Evolutionary conservation across 2,797 vertebrate genomes (phyloP).

Genomic region (Hozukius guyotensis): DNA sequence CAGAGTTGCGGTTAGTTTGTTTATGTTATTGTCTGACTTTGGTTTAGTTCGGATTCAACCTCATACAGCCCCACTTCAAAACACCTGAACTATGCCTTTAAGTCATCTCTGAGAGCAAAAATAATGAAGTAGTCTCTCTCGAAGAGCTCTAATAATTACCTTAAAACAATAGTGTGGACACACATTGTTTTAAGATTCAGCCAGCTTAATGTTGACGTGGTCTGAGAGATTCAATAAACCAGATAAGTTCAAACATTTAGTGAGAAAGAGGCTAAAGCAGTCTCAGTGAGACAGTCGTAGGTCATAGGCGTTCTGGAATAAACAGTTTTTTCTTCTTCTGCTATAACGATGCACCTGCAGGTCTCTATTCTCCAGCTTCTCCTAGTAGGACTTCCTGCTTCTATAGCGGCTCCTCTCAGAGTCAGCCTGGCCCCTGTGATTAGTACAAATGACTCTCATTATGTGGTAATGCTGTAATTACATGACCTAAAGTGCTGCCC

Average conservation of each 20-base stretch:
- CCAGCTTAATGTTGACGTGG: background rate
- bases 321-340: background rate
- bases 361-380: constrained; percentile 21
- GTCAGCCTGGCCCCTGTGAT: constrained; percentile 54
- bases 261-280: background rate
- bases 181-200: background rate
- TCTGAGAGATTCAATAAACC: background rate
- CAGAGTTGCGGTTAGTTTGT: no score
- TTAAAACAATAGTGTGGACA: background rate
- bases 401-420: constrained; percentile 27
- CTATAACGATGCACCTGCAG: constrained; percentile 47
- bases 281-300: background rate
- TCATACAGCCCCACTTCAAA: no score
- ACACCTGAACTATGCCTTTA: background rate
- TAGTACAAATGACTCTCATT: constrained; percentile 70
- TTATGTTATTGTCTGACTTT: no score
- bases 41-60: no score
- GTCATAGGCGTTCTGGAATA: background rate
- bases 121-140: background rate
- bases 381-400: constrained; percentile 19
- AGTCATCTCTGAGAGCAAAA: background rate
- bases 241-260: background rate
- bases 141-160: background rate
- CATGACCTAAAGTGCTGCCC: constrained; percentile 44
- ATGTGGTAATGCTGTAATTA: constrained; percentile 70